A percentile compares a stretch with the other conserved stretches of the same genome.
Conservation (phyloP, 2,113 vertebrate species). For the Nibea albiflora region DNA sequence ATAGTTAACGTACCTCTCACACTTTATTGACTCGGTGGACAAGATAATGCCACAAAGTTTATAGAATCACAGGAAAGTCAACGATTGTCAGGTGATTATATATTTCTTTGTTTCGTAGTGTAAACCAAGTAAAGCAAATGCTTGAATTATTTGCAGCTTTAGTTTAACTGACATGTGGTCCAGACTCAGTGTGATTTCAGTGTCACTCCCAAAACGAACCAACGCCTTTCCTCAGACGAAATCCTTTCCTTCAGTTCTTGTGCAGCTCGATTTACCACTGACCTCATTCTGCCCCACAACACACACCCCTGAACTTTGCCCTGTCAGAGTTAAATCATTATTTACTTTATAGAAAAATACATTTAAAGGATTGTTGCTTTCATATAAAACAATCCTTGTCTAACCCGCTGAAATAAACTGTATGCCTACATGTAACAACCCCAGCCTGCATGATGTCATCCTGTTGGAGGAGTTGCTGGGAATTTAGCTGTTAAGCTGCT, state of each 20-base stretch:
- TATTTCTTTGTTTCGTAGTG: background rate
- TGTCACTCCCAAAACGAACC: constrained; percentile 19
- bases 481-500: constrained; percentile 58
- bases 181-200: constrained; percentile 23
- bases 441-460: constrained; percentile 51
- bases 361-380: constrained; percentile 39
- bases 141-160: constrained; percentile 25
- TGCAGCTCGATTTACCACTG: constrained; percentile 36
- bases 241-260: constrained; percentile 37
- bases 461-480: constrained; percentile 28
- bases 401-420: background rate
- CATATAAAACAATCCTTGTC: constrained; percentile 39
- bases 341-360: constrained; percentile 56
- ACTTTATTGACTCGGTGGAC: background rate
- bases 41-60: background rate
- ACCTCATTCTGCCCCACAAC: constrained; percentile 20
- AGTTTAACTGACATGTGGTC: constrained; percentile 7
- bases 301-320: constrained; percentile 38
- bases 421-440: constrained; percentile 1
- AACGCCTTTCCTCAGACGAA: constrained; percentile 35
- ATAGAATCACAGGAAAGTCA: constrained; percentile 9
- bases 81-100: constrained; percentile 49
- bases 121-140: constrained; percentile 25
- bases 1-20: background rate
- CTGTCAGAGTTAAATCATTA: constrained; percentile 26